Conservation (phyloP, 2,113 vertebrate genomes). For the Platichthys flesus region DNA sequence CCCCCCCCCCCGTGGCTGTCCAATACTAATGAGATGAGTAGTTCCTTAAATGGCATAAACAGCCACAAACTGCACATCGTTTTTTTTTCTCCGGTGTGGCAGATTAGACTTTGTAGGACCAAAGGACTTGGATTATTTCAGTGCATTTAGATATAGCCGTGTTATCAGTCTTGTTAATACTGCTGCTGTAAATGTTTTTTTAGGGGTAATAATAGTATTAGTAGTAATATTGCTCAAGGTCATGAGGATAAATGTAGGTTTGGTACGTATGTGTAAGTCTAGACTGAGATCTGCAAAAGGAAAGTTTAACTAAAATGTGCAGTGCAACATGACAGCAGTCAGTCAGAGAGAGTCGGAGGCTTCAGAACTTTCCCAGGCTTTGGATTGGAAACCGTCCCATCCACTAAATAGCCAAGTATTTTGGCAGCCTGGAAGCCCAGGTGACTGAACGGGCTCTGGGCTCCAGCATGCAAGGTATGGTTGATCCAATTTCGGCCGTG, state of each 20-base stretch:
- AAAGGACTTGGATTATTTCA: neutral
- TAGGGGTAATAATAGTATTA: no score
- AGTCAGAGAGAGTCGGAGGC: constrained; percentile 27
- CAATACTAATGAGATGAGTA: constrained; percentile 28
- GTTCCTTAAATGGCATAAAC: constrained; percentile 17
- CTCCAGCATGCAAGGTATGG: constrained; percentile 62
- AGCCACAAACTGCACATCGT: constrained; percentile 8
- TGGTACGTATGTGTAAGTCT: neutral
- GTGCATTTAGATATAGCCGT: neutral
- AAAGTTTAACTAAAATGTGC: constrained; percentile 4
- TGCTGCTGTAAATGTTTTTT: neutral
- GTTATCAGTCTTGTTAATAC: neutral
- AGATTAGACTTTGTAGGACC: neutral
- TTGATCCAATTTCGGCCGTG: constrained; percentile 79
- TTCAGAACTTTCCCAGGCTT: constrained; percentile 51
- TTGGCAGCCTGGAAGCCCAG: constrained; percentile 61
- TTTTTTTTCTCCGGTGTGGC: neutral
- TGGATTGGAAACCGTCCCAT: constrained; percentile 45
- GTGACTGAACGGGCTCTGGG: constrained; percentile 60
- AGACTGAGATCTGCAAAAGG: neutral
- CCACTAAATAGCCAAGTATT: constrained; percentile 53
- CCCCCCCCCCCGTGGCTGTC: constrained; percentile 11
- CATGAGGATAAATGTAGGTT: neutral
- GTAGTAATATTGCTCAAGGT: neutral
- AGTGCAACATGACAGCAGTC: constrained; percentile 50